Conservation (phyloP, 2,113 vertebrate genomes). For the Trogon melanurus region DNA sequence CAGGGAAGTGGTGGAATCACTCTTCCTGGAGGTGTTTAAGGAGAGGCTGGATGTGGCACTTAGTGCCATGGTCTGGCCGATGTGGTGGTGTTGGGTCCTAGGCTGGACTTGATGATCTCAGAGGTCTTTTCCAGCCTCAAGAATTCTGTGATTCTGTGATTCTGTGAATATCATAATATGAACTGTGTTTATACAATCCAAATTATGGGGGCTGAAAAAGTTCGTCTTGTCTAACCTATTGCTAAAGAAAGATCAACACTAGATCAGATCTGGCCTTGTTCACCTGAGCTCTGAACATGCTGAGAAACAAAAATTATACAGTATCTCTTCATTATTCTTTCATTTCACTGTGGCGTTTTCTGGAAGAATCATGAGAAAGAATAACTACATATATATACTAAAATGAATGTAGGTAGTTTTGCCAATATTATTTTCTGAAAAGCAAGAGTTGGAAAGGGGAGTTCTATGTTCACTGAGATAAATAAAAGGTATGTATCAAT, state of each 20-base stretch:
- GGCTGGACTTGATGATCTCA: no score
- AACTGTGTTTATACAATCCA: neutral
- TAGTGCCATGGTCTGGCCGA: no score
- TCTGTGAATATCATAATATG: neutral
- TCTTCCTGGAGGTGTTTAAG: no score
- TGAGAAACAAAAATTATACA: neutral
- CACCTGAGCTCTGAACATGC: neutral
- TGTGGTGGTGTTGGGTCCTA: no score
- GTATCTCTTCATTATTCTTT: neutral
- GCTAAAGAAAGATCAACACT: neutral
- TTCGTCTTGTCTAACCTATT: neutral
- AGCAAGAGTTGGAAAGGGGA: rapidly evolving
- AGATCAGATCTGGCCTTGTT: neutral
- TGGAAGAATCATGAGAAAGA: neutral
- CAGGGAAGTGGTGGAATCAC: no score
- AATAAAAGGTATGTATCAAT: neutral
- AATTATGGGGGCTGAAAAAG: neutral
- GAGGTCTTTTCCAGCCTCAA: no score
- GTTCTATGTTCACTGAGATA: neutral
- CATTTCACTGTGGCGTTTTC: neutral
- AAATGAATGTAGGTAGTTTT: neutral
- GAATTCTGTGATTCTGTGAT: no score
- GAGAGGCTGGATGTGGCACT: no score
- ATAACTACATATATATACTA: neutral
- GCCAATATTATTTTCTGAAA: neutral